Percentiles rank a stretch among this genome's conserved stretches.
Evolutionary conservation across 2,113 vertebrate species (phyloP).

Genomic region (Pelobates fuscus): DNA sequence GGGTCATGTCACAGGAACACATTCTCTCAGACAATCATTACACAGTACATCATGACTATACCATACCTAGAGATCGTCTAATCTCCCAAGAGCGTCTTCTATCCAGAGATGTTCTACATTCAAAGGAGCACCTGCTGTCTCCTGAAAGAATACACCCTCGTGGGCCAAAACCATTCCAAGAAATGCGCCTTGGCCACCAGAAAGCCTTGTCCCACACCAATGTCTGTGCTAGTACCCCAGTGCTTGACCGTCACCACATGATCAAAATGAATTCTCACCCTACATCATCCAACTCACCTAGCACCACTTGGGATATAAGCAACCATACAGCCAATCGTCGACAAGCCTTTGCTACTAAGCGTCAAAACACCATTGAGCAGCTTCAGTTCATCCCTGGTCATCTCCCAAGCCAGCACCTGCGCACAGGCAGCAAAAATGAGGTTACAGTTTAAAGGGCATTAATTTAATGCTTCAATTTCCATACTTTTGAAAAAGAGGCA

Average conservation of each 20-base stretch:
- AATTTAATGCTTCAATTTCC: slow-evolving; percentile 15
- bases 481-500: slow-evolving; percentile 30
- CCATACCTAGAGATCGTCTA: slow-evolving; percentile 62
- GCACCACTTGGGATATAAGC: slow-evolving; percentile 57
- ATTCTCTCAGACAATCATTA: slow-evolving; percentile 63
- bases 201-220: slow-evolving; percentile 85
- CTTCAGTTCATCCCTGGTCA: slow-evolving; percentile 87
- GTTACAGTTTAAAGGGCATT: slow-evolving; percentile 79
- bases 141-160: slow-evolving; percentile 64
- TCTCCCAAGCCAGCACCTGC: slow-evolving; percentile 72
- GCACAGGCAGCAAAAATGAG: slow-evolving; percentile 81
- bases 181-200: slow-evolving; percentile 66
- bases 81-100: slow-evolving; percentile 73
- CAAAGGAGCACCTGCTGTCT: slow-evolving; percentile 79
- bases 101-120: slow-evolving; percentile 71
- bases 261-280: slow-evolving; percentile 88
- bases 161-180: slow-evolving; percentile 51
- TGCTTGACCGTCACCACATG: slow-evolving; percentile 81
- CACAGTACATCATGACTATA: slow-evolving; percentile 59
- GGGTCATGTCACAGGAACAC: slow-evolving; percentile 88
- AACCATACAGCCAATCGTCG: slow-evolving; percentile 75
- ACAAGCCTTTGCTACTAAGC: slow-evolving; percentile 82
- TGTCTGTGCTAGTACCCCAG: slow-evolving; percentile 75
- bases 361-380: slow-evolving; percentile 90
- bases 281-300: slow-evolving; percentile 63